Conservation (phyloP, 1,140 invertebrate genomes). For the Drosophila melanogaster region DNA sequence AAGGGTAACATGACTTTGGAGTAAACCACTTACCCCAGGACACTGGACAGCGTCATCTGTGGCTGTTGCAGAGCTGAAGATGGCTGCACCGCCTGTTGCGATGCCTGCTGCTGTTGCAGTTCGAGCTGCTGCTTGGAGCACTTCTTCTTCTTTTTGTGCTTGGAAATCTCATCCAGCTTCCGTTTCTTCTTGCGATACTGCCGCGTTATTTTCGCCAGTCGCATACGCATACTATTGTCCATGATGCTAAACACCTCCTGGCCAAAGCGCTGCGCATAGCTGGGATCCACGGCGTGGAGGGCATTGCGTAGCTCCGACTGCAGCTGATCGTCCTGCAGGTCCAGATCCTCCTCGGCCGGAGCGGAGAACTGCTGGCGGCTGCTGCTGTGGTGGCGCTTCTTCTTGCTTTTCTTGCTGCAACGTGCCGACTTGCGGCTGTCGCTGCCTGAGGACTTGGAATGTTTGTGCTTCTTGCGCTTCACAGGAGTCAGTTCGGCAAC, state of each 20-base stretch:
- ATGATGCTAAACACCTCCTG: constrained; percentile 89
- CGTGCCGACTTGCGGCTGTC: constrained; percentile 72
- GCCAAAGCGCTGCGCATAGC: constrained; percentile 68
- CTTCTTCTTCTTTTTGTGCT: constrained; percentile 81
- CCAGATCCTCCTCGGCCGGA: constrained; percentile 51
- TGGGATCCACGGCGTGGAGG: constrained; percentile 69
- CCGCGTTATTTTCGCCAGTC: constrained; percentile 91
- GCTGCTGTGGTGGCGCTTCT: constrained; percentile 67
- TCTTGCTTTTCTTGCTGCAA: constrained; percentile 80
- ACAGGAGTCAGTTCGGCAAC: constrained; percentile 47
- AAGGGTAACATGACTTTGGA: too few species aligned
- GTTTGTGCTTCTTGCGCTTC: constrained; percentile 84
- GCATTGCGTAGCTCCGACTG: constrained; percentile 77
- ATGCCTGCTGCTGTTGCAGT: constrained; percentile 29
- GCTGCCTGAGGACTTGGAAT: constrained; percentile 79
- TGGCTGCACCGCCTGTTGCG: constrained; percentile 17
- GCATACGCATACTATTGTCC: constrained; percentile 92
- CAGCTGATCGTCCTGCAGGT: constrained; percentile 83
- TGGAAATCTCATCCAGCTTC: constrained; percentile 90
- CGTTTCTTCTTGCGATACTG: constrained; percentile 93
- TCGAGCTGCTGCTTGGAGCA: constrained; percentile 63
- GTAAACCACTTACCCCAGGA: constrained; percentile 50
- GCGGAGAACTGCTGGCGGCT: constrained; percentile 41
- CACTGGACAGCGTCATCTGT: constrained; percentile 63
- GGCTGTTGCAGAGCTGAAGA: constrained; percentile 56